phyloP scores from a whole-genome alignment of 2,888 invertebrate genomes.

The Prosopocoilus inquinatus region DNA sequence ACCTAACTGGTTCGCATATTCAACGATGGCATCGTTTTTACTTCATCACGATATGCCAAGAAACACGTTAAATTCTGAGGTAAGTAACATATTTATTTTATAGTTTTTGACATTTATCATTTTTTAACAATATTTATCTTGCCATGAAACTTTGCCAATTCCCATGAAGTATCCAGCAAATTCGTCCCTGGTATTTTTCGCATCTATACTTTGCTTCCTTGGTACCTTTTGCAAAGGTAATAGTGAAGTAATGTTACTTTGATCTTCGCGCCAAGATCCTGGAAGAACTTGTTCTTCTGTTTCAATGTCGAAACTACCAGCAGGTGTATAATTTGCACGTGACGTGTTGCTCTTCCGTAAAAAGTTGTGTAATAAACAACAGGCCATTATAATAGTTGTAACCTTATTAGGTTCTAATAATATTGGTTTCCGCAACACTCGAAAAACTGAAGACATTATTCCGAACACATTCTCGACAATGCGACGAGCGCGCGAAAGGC shows the following conservation, averaged over 20 bases:
- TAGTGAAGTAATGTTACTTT: slow-evolving; percentile 1
- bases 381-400: slow-evolving; percentile 14
- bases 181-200: slow-evolving; percentile 4
- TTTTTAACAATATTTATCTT: background rate
- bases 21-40: background rate
- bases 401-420: slow-evolving; percentile 23
- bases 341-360: slow-evolving; percentile 16
- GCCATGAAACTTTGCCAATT: background rate
- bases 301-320: background rate
- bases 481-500: background rate
- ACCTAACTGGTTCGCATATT: background rate
- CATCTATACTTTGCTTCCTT: background rate
- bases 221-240: slow-evolving; percentile 1
- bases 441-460: slow-evolving; percentile 18
- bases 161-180: background rate
- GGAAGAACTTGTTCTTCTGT: background rate
- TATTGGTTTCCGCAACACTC: slow-evolving; percentile 21
- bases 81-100: background rate
- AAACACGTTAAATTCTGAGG: background rate
- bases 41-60: background rate
- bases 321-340: background rate
- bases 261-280: background rate
- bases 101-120: background rate
- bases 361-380: slow-evolving; percentile 19
- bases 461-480: slow-evolving; percentile 24